Base-by-base conservation (phyloP, 2,797 vertebrate species). In the Schizothorax lantsangensis region DNA sequence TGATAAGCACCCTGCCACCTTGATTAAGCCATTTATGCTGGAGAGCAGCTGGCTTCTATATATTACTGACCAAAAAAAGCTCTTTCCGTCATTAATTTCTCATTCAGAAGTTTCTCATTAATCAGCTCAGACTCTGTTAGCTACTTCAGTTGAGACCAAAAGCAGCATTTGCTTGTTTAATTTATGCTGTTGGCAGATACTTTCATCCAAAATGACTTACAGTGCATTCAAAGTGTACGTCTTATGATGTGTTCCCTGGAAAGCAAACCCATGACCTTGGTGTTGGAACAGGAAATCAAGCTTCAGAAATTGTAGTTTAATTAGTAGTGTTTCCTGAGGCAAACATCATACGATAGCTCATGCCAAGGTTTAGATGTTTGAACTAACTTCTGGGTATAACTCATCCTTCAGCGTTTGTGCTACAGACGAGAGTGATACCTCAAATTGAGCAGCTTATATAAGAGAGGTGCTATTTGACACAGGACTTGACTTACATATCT, bases 1-100 rank as follows among this genome's bases (percentile, higher is more conserved):
- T 79, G 45, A 81, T 73, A 49, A 54, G 4, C 72, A 64, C 54
- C 23, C 75, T 19, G 26, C 17, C 68, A 83, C 59, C 23, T 52
- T 54, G 83, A 88, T 82, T 77, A 85, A 86, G 64, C 62, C 81
- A 40, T 72, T 68, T 64, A 77, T 57, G 64, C 74, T 73, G 74
- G 79, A 81, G 57, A 86, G 33, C 71, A 68, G 57, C 85, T 75
- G 33, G 30, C 12, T 75, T 66, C 71, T 79, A 74, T 52, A 68
- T 75, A 81, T 75, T 75, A 81, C 71, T 33, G 21, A 38, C n/a
- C 23, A 12, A 81, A 59, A 40, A 81, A 80, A n/a, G 79, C 59
- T 10, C 10, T 81, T 81, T 80, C 14, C 52, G 15, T 52, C 33
- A 52, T 69, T 38, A 9, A 81, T 8, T 69, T n/a, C 64, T 38